Evolutionary conservation across 2,888 invertebrate genomes (phyloP).

Genomic region (Atrina japonica): DNA sequence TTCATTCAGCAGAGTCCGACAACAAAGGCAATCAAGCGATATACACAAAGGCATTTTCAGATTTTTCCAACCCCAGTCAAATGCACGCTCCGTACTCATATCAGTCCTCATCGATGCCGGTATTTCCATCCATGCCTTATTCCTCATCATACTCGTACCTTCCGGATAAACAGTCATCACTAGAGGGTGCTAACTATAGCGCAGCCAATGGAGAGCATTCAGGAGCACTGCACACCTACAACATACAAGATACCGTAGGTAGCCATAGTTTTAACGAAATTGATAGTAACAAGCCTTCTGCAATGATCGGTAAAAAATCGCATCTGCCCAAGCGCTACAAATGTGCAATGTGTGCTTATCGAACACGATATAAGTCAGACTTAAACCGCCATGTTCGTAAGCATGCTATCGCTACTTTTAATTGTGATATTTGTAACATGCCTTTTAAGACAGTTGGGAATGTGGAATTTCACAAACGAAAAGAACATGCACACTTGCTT

Average conservation of each 20-base stretch:
- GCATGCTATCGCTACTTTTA: slow-evolving; percentile 46
- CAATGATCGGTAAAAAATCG: slow-evolving; percentile 37
- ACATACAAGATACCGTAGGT: too few relatives aligned
- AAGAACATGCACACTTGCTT: slow-evolving; percentile 41
- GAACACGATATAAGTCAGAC: slow-evolving; percentile 58
- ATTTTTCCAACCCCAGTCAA: neutral
- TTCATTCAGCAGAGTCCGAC: neutral
- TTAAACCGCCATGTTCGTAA: slow-evolving; percentile 55
- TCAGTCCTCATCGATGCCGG: slow-evolving; percentile 23
- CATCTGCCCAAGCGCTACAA: slow-evolving; percentile 55
- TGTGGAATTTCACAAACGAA: slow-evolving; percentile 51
- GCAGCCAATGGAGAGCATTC: too few relatives aligned
- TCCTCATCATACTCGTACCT: slow-evolving; percentile 14
- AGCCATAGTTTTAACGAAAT: slow-evolving; percentile 2
- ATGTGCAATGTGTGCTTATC: slow-evolving; percentile 56
- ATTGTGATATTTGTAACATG: slow-evolving; percentile 53
- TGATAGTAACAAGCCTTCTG: slow-evolving; percentile 9
- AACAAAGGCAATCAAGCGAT: too few relatives aligned
- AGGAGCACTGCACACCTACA: too few relatives aligned
- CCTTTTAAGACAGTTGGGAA: slow-evolving; percentile 52
- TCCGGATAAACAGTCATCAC: too few relatives aligned
- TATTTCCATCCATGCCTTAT: slow-evolving; percentile 28
- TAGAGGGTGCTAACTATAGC: too few relatives aligned
- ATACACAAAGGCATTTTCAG: too few relatives aligned
- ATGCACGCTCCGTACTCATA: neutral